Percentiles rank a stretch among this genome's conserved stretches.
phyloP scores from a whole-genome alignment of 2,888 invertebrate species.

The Deilephila porcellus region DNA sequence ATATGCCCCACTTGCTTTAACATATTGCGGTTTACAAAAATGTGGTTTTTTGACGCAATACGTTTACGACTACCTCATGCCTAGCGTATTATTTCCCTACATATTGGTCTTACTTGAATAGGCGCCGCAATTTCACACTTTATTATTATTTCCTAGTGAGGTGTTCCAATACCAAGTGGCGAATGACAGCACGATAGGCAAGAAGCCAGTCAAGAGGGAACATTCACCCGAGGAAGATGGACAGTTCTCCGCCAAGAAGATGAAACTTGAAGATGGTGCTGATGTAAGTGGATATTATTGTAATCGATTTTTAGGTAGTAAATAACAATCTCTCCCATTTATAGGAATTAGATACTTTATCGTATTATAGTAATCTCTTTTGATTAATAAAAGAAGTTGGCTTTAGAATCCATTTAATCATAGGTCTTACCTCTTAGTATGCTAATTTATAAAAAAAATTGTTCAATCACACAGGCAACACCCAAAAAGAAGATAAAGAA shows the following conservation, averaged over 20 bases:
- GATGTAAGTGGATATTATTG: slow-evolving; percentile 53
- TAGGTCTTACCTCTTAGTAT: too few relatives aligned
- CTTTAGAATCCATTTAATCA: too few relatives aligned
- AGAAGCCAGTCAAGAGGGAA: slow-evolving; percentile 83
- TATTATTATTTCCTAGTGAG: slow-evolving; percentile 84
- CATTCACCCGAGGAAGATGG: slow-evolving; percentile 78
- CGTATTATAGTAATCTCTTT: too few relatives aligned
- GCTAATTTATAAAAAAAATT: not conserved
- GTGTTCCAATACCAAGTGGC: slow-evolving; percentile 91
- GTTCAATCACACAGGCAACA: slow-evolving; percentile 52
- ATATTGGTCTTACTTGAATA: too few relatives aligned
- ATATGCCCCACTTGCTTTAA: too few relatives aligned
- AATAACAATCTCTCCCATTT: not conserved
- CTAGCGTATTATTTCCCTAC: too few relatives aligned
- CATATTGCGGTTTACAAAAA: too few relatives aligned
- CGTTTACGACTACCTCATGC: too few relatives aligned
- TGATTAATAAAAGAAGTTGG: too few relatives aligned
- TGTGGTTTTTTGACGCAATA: too few relatives aligned
- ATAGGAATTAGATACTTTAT: too few relatives aligned
- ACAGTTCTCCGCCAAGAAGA: slow-evolving; percentile 73
- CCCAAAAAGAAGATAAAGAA: slow-evolving; percentile 71
- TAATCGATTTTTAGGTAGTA: slow-evolving; percentile 9
- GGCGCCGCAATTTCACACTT: not conserved
- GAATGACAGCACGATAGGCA: slow-evolving; percentile 92
- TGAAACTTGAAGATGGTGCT: slow-evolving; percentile 80